phyloP scores from a whole-genome alignment of 2,797 vertebrate genomes.

The Natrix natrix region DNA sequence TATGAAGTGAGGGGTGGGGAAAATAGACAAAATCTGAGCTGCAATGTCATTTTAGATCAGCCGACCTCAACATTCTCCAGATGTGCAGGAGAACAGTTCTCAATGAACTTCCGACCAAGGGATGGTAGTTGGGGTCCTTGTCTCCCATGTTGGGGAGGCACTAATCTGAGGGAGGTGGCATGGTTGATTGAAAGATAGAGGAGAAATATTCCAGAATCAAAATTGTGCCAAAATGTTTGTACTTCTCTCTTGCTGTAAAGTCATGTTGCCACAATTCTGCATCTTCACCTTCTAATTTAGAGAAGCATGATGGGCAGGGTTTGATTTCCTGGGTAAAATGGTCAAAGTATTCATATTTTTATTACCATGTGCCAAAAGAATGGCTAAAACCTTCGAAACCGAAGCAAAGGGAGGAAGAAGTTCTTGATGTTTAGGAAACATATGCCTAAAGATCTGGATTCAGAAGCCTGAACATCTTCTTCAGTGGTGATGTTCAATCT shows the following conservation, averaged over 20 bases:
- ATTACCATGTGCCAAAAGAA: neutral
- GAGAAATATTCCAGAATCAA: neutral
- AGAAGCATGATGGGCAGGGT: neutral
- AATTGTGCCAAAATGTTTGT: neutral
- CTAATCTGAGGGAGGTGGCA: neutral
- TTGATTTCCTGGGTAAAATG: neutral
- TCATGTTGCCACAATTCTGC: neutral
- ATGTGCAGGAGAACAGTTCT: neutral
- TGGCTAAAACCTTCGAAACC: neutral
- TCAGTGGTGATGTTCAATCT: conserved; percentile 43
- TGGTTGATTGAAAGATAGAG: neutral
- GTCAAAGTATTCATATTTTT: neutral
- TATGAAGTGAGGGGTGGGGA: neutral
- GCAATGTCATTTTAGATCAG: neutral
- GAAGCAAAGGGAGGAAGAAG: conserved; percentile 21
- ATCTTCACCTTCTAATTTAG: neutral
- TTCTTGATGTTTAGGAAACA: neutral
- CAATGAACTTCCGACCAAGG: neutral
- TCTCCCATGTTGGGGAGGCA: neutral
- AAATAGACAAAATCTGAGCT: neutral
- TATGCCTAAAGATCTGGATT: conserved; percentile 10
- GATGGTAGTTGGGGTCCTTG: neutral
- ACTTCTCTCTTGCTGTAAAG: neutral
- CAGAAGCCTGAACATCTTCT: conserved; percentile 24
- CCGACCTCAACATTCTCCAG: neutral